These are phyloP conservation scores for Laspeyria flexula DNA, from an alignment of 2,888 invertebrate genomes.

Conservation along the genomic window DNA sequence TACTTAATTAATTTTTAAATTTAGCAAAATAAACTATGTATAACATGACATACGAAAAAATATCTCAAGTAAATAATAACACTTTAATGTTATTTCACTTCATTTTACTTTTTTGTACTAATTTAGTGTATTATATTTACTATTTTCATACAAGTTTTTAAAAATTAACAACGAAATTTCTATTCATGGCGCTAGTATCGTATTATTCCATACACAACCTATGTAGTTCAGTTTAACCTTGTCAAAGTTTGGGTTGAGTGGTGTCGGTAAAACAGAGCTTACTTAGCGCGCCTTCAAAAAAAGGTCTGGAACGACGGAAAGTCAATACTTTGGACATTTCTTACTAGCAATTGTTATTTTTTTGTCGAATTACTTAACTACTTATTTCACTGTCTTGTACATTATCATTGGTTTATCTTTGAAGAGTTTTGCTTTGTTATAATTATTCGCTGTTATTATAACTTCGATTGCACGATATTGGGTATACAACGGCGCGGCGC, in stretches of 20 bases:
- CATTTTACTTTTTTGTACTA: no score
- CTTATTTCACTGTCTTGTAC: background rate
- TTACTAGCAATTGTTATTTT: slow-evolving; percentile 17
- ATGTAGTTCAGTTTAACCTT: background rate
- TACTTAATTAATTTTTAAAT: no score
- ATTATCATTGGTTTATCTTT: slow-evolving; percentile 4
- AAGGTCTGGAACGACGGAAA: slow-evolving; percentile 51
- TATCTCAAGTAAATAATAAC: no score
- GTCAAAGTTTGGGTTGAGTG: slow-evolving; percentile 2
- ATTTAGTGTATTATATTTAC: no score
- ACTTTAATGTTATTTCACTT: no score
- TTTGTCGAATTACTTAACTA: slow-evolving; percentile 11
- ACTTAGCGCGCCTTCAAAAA: slow-evolving; percentile 45
- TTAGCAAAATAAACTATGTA: no score
- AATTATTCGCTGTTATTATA: slow-evolving; percentile 17
- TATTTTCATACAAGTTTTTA: no score
- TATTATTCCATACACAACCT: background rate
- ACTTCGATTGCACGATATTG: slow-evolving; percentile 36
- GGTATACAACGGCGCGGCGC: slow-evolving; percentile 47
- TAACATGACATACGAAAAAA: no score
- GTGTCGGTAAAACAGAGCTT: slow-evolving; percentile 68
- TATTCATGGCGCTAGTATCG: slow-evolving; percentile 17
- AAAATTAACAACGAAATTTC: no score
- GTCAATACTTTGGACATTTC: slow-evolving; percentile 65
- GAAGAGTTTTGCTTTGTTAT: slow-evolving; percentile 12